A percentile compares a stretch with the other conserved stretches of the same genome.
These are phyloP conservation scores for Euplexia lucipara DNA, from an alignment of 2,888 invertebrate genomes.

Conservation along the genomic window DNA sequence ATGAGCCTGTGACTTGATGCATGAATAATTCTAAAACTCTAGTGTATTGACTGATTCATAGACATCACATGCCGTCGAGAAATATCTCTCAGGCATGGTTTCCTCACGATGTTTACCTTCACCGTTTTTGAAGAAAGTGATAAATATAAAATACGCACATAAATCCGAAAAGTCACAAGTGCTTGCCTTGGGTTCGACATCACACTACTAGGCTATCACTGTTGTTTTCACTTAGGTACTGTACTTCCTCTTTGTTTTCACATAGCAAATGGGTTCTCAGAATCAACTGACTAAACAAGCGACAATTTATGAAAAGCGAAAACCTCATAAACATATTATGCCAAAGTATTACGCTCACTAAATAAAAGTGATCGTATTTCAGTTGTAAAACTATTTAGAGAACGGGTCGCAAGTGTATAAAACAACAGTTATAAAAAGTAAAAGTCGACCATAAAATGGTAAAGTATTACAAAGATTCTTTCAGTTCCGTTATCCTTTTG, in stretches of 20 bases:
- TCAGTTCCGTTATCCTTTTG: conserved; percentile 68
- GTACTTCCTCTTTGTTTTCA: neutral
- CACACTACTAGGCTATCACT: no score
- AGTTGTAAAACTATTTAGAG: conserved; percentile 52
- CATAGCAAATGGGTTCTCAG: conserved; percentile 5
- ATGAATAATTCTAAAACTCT: no score
- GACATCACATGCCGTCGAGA: no score
- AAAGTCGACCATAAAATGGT: conserved; percentile 69
- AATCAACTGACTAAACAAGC: conserved; percentile 19
- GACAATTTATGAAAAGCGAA: conserved; percentile 33
- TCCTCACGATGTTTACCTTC: no score
- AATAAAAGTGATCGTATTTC: conserved; percentile 46
- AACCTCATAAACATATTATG: conserved; percentile 25
- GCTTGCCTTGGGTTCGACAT: no score
- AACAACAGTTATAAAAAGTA: conserved; percentile 70
- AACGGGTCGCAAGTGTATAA: conserved; percentile 44
- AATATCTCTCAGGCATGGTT: no score
- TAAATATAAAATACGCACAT: no score
- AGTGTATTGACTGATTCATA: no score
- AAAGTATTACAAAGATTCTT: conserved; percentile 60
- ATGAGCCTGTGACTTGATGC: no score
- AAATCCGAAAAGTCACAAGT: no score
- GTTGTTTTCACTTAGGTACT: neutral
- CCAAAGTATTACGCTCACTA: conserved; percentile 18
- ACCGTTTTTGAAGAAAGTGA: no score